Percentiles rank a stretch among this genome's conserved stretches.
Evolutionary conservation across 2,113 vertebrate species (phyloP).

Genomic region (Butorides virescens): DNA sequence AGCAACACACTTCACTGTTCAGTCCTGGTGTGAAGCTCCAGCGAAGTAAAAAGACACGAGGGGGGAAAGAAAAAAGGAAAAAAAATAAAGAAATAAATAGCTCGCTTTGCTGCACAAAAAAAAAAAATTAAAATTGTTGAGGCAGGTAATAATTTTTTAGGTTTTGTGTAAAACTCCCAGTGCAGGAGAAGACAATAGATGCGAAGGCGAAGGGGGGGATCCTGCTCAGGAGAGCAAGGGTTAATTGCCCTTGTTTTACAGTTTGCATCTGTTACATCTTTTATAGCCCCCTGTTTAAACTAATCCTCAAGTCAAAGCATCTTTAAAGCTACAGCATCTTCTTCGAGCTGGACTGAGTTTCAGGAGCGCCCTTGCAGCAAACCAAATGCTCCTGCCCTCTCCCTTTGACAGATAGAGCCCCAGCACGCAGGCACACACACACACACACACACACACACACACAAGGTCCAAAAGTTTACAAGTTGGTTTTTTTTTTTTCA

Average conservation of each 20-base stretch:
- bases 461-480: slow-evolving; percentile 72
- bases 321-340: slow-evolving; percentile 73
- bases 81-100: neutral
- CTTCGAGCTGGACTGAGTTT: slow-evolving; percentile 63
- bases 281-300: slow-evolving; percentile 83
- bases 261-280: slow-evolving; percentile 88
- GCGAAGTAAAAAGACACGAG: slow-evolving; percentile 62
- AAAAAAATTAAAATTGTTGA: neutral
- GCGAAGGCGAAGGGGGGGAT: slow-evolving; percentile 46
- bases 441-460: neutral
- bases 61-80: neutral
- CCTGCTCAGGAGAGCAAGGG: slow-evolving; percentile 74
- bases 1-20: slow-evolving; percentile 55
- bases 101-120: neutral
- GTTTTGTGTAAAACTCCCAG: slow-evolving; percentile 62
- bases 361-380: slow-evolving; percentile 62
- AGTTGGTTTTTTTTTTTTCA: neutral
- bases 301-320: slow-evolving; percentile 76
- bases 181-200: slow-evolving; percentile 73
- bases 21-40: slow-evolving; percentile 44
- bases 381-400: slow-evolving; percentile 62
- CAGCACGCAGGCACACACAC: neutral
- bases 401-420: slow-evolving; percentile 78
- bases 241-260: slow-evolving; percentile 84
- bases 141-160: slow-evolving; percentile 61